Base-by-base conservation (phyloP, 2,113 vertebrate genomes). In the Morone chrysops region DNA sequence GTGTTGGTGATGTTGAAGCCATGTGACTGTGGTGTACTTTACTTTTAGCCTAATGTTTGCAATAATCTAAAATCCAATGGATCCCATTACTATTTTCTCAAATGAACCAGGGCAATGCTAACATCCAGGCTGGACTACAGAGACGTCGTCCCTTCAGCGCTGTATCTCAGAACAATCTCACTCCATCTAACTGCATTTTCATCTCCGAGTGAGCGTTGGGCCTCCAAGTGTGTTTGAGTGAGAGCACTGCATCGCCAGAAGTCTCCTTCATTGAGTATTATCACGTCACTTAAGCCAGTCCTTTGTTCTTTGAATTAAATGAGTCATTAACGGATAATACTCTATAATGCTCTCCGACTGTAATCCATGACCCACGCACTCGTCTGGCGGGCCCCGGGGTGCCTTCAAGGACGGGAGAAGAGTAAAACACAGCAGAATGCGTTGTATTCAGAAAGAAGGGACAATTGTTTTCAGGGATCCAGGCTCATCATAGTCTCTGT, bases 321-420 rank as follows among this genome's bases (percentile, higher is more conserved):
- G 70, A 86, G 62, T 84, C 85, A 91, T 92, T 84, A 90, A 70
- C 76, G 70, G 81, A 91, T 89, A 80, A 90, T 85, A 68, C 82
- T 83, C 83, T 72, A 68, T 89, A 90, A 87, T 82, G 43, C 82
- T 18, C 66, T 74, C 36, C 18, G 13, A 53, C 70, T 74, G 67
- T 92, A 90, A 92, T 85, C 91, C 91, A 53, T 16, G 80, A 73
- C 70, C 74, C 70, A 63, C 67, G 17, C 31, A 6, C 54, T 67
- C 7, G 57, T 84, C 72, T 76, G 62, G 14, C 0, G 38, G 75
- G 66, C 72, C 78, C 67, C 0, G 25, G 75, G 72, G 70, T 22
- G 62, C 79, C 48, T 54, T 73, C 47, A 62, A 66, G 25, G 69
- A 53, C 65, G 56, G 5, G 2, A 31, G 41, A 47, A 54, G 1